phyloP scores from a whole-genome alignment of 2,797 vertebrate species.

The Muscicapa comitata region DNA sequence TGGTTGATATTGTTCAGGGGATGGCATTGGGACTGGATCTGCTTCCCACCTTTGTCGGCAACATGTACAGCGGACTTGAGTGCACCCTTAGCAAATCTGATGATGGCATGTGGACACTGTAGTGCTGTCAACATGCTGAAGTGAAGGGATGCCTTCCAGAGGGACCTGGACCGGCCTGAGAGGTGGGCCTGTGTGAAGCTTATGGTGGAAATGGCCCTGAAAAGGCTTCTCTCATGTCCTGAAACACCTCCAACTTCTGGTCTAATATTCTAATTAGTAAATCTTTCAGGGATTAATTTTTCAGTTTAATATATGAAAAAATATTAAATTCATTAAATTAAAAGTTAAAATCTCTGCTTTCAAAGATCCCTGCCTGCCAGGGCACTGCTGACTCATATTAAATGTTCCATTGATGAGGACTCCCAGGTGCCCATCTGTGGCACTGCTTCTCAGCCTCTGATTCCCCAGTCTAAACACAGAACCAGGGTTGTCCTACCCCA shows the following conservation, averaged over 20 bases:
- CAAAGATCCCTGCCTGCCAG: not conserved
- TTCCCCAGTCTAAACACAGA: not conserved
- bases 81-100: not conserved
- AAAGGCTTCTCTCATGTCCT: not conserved
- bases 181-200: not conserved
- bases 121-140: not conserved
- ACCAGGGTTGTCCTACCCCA: not conserved
- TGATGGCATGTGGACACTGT: not conserved
- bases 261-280: not conserved
- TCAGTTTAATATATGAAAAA: not conserved
- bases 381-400: not conserved
- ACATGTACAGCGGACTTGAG: not conserved
- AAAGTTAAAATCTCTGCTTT: not conserved
- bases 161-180: not conserved
- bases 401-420: fast-evolving
- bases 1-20: not conserved
- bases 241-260: not conserved
- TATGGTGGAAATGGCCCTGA: not conserved
- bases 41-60: fast-evolving
- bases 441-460: not conserved
- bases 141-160: not conserved
- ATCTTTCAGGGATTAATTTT: not conserved
- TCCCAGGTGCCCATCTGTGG: not conserved
- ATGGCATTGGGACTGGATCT: not conserved
- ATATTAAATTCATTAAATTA: not conserved